Evolutionary conservation across 2,888 invertebrate species (phyloP).

Genomic region (Caenorhabditis afra): DNA sequence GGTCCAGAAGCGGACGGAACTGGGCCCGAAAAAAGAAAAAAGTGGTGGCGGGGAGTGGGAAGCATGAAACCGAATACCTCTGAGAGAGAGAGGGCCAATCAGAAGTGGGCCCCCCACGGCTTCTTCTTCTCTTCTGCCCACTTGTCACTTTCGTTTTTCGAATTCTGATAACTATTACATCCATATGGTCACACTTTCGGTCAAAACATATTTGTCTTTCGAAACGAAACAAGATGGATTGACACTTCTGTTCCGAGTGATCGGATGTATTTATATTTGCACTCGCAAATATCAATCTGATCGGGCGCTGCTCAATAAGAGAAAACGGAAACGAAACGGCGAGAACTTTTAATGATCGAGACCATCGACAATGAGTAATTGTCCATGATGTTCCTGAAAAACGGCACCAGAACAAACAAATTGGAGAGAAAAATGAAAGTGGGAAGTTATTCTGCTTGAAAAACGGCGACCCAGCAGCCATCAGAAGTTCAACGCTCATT

Average conservation of each 20-base stretch:
- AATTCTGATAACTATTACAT: slow-evolving; percentile 9
- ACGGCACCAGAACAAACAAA: neutral
- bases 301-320: slow-evolving; percentile 13
- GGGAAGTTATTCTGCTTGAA: neutral
- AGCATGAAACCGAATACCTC: slow-evolving; percentile 46
- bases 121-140: neutral
- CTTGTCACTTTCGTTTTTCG: slow-evolving; percentile 12
- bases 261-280: slow-evolving; percentile 18
- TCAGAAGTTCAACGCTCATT: too few relatives aligned
- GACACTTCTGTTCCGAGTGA: slow-evolving; percentile 18
- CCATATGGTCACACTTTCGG: slow-evolving; percentile 13
- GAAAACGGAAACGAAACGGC: slow-evolving; percentile 1
- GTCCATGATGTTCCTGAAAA: too few relatives aligned
- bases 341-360: slow-evolving; percentile 2
- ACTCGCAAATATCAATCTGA: slow-evolving; percentile 10
- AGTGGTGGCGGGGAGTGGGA: neutral
- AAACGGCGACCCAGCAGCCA: too few relatives aligned
- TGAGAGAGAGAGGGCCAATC: slow-evolving; percentile 34
- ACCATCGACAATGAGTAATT: too few relatives aligned
- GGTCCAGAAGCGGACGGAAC: too few relatives aligned
- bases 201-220: neutral
- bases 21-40: too few relatives aligned
- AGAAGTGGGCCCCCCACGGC: slow-evolving; percentile 17
- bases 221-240: slow-evolving; percentile 9
- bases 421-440: neutral